Conservation (phyloP, 2,113 vertebrate genomes). For the Leucopsar rothschildi region DNA sequence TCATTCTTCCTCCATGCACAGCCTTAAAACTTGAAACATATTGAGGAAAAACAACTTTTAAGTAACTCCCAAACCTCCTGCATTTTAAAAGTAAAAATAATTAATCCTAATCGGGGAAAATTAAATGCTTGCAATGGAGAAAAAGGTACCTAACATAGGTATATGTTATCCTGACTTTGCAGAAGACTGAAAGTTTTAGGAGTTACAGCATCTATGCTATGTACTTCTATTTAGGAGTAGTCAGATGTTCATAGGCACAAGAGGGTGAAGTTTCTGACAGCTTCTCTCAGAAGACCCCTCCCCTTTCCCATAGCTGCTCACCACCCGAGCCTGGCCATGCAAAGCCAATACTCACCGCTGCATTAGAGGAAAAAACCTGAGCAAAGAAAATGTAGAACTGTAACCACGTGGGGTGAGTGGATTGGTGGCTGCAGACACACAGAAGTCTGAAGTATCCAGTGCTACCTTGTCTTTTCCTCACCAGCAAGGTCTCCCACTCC, state of each 20-base stretch:
- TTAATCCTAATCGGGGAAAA: background rate
- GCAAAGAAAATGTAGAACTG: background rate
- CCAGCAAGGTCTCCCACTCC: background rate
- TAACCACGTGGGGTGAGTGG: background rate
- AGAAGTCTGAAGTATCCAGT: background rate
- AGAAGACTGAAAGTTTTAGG: background rate
- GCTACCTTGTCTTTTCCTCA: background rate
- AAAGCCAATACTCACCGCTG: background rate
- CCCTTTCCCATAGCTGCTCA: background rate
- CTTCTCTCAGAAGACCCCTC: background rate
- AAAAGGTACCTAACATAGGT: background rate
- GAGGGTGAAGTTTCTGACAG: background rate
- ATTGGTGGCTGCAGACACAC: background rate
- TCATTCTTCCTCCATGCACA: background rate
- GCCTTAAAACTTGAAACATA: background rate
- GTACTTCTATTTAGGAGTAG: background rate
- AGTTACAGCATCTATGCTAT: background rate
- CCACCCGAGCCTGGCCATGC: rapidly evolving
- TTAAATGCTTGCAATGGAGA: background rate
- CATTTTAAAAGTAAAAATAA: background rate
- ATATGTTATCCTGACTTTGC: background rate
- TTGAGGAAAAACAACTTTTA: background rate
- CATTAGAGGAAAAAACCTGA: background rate
- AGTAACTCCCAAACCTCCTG: background rate
- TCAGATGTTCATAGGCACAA: background rate